These are phyloP conservation scores for Nomada flava DNA, from an alignment of 2,888 invertebrate species.

Conservation along the genomic window DNA sequence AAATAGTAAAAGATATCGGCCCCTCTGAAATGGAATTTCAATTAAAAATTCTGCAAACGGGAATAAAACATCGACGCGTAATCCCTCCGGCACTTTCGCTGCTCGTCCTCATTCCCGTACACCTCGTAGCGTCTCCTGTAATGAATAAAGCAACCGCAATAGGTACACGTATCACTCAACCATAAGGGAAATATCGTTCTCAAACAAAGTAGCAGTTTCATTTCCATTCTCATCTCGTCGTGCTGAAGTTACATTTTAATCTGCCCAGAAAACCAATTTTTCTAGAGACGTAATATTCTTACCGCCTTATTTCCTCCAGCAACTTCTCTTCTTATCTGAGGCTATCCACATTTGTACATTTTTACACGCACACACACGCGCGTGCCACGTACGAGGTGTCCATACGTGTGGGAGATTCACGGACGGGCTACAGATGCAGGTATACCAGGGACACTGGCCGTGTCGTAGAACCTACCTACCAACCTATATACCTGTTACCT, in stretches of 20 bases:
- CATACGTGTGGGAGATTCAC: slow-evolving; percentile 16
- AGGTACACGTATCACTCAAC: slow-evolving; percentile 1
- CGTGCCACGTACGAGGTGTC: not conserved
- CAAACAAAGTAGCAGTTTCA: slow-evolving; percentile 30
- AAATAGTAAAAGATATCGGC: not conserved
- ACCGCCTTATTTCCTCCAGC: slow-evolving; percentile 10
- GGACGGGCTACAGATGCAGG: slow-evolving; percentile 20
- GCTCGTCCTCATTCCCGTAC: not conserved
- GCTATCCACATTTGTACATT: slow-evolving; percentile 2
- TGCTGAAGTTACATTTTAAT: slow-evolving; percentile 41
- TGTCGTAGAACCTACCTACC: slow-evolving; percentile 33
- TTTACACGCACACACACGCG: too few species aligned
- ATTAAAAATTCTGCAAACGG: slow-evolving; percentile 7
- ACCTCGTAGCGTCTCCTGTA: not conserved
- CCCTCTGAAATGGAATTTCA: not conserved
- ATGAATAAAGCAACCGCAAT: slow-evolving; percentile 6
- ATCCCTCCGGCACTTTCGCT: not conserved
- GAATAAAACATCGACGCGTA: not conserved
- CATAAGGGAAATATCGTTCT: slow-evolving; percentile 16
- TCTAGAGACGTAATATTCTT: slow-evolving; percentile 37
- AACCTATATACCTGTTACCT: slow-evolving; percentile 57
- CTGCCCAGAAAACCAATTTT: slow-evolving; percentile 33
- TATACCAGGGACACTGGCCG: slow-evolving; percentile 30
- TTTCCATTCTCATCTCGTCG: slow-evolving; percentile 36
- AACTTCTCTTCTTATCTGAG: not conserved